Base-by-base conservation (phyloP, 2,113 vertebrate species). In the Paralichthys olivaceus region DNA sequence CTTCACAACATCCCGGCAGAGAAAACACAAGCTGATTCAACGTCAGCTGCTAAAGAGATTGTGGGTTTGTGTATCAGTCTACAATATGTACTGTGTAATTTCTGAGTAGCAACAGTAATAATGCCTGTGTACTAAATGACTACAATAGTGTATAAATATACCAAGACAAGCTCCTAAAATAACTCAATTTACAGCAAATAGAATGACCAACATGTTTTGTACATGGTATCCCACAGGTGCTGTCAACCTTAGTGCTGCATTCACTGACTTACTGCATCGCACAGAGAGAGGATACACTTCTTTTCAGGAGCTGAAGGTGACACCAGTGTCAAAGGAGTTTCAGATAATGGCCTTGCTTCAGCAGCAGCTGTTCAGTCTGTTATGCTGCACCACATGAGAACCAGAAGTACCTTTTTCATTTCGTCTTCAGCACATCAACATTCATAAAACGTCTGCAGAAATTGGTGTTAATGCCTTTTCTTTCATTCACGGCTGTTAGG, bases 1-100 rank as follows among this genome's bases (percentile, higher is more conserved):
- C 28, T 25, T 62, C 19, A 72, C 28, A 72, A 37, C 28, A 67
- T 40, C n/a, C 7, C 58, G 49, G 20, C 37, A 51, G 13, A 76
- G 17, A 79, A 43, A 58, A 43, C 40, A n/a, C 3, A 2, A 69
- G 19, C 4, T 8, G 22, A 70, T 71, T 17, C 28, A 26, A 47
- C 53, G 7, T 0, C 32, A 34, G 28, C 17, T 19, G 40, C 19
- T 69, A 17, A 25, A 54, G 9, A 13, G 6, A 55, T n/a, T 54
- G 14, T 72, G 34, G 23, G 28, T 13, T 49, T 55, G 25, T 26
- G 7, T 19, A 19, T 28, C 7, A 51, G 15, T 4, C 1, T 43
- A 11, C 28, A 32, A 57, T 59, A 43, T 43, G 14, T 51, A 25
- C 12, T 49, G 17, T 66, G n/a, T 51, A 19, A 62, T 22, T 0